phyloP scores from a whole-genome alignment of 1,140 invertebrate genomes.

The Homarus americanus region DNA sequence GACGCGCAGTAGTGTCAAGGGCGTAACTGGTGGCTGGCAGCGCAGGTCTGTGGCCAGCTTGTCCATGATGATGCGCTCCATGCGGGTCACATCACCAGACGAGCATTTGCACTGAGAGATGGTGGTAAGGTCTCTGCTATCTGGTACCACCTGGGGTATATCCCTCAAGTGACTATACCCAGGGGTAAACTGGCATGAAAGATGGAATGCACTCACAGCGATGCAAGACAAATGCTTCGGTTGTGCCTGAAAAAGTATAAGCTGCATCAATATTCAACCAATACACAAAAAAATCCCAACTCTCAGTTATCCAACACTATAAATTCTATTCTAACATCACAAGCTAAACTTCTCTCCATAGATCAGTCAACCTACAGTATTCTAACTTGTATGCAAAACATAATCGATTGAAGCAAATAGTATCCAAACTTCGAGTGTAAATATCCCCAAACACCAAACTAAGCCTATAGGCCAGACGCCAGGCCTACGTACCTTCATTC shows the following conservation, averaged over 20 bases:
- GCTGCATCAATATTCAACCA: background rate
- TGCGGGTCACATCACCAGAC: constrained; percentile 85
- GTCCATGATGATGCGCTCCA: constrained; percentile 85
- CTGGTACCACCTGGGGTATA: constrained; percentile 76
- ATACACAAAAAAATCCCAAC: background rate
- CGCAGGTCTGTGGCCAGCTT: constrained; percentile 84
- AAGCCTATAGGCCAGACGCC: too few species aligned
- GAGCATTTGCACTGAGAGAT: constrained; percentile 87
- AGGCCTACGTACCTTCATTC: constrained; percentile 87
- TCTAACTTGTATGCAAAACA: too few species aligned
- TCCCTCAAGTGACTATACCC: constrained; percentile 76
- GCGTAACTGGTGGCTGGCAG: constrained; percentile 80
- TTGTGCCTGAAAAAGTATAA: constrained; percentile 77
- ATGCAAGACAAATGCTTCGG: constrained; percentile 86
- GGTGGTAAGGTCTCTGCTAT: constrained; percentile 80
- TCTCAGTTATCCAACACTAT: background rate
- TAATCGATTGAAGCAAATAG: too few species aligned
- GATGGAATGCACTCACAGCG: constrained; percentile 85
- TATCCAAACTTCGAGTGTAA: too few species aligned
- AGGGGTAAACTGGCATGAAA: constrained; percentile 80
- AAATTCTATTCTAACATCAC: too few species aligned
- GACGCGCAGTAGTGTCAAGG: constrained; percentile 84
- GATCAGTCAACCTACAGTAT: too few species aligned
- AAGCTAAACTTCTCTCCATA: too few species aligned
- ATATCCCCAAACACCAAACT: too few species aligned